Conservation (phyloP, 2,113 vertebrate genomes). For the Peromyscus polionotus region DNA sequence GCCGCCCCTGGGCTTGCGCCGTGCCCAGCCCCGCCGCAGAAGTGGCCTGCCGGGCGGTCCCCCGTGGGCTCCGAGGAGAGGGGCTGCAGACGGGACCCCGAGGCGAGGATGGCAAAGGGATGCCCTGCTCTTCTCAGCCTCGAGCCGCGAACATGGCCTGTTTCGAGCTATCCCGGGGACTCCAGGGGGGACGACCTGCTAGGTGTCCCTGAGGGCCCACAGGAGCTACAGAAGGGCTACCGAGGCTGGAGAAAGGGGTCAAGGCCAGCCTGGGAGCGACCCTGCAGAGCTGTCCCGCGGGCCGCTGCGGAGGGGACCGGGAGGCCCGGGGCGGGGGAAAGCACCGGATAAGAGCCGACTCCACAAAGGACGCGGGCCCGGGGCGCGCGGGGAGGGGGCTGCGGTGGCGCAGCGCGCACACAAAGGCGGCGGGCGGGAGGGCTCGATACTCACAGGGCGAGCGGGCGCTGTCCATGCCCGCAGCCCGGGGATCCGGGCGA, state of each 20-base stretch:
- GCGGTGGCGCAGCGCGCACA: conserved; percentile 78
- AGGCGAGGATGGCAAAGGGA: not conserved
- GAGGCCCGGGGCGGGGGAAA: not conserved
- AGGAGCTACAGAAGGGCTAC: not conserved
- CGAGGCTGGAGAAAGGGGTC: not conserved
- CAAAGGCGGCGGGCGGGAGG: conserved; percentile 74
- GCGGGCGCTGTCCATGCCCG: conserved; percentile 76
- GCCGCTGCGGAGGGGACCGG: not conserved
- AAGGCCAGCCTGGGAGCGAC: not conserved
- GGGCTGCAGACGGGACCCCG: not conserved
- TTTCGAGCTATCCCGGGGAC: not conserved
- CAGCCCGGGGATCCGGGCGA: conserved; percentile 56
- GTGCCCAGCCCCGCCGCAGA: conserved; percentile 44
- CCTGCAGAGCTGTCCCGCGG: not conserved
- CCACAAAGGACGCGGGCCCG: conserved; percentile 73
- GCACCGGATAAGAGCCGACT: conserved; percentile 22
- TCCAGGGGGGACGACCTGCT: not conserved
- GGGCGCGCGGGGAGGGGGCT: conserved; percentile 70
- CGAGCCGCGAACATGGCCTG: not conserved
- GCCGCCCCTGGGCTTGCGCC: conserved; percentile 41
- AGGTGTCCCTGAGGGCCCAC: not conserved
- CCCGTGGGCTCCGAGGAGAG: not conserved
- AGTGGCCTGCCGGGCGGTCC: not conserved
- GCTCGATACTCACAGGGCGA: conserved; percentile 82
- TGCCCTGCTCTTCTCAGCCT: not conserved